Evolutionary conservation across 2,888 invertebrate genomes (phyloP).

Genomic region (Chrysolina americana): DNA sequence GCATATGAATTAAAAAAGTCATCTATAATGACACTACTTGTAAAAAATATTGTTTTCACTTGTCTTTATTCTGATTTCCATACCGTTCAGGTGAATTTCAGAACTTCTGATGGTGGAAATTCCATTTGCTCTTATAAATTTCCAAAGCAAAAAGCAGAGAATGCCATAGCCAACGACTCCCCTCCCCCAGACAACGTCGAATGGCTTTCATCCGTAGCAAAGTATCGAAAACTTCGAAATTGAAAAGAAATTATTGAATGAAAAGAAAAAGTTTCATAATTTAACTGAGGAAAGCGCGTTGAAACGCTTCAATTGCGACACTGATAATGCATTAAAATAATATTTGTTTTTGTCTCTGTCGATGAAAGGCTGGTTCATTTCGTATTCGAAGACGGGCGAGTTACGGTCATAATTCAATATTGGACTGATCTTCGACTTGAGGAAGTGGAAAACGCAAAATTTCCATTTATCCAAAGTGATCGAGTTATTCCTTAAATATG

Average conservation of each 20-base stretch:
- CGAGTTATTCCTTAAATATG: background rate
- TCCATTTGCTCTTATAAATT: background rate
- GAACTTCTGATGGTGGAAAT: background rate
- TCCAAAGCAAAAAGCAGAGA: background rate
- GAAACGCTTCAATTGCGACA: constrained; percentile 38
- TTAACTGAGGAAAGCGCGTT: constrained; percentile 22
- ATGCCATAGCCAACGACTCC: background rate
- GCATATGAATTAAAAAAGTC: no score
- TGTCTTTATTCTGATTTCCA: no score
- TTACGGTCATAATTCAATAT: constrained; percentile 3
- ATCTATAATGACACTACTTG: no score
- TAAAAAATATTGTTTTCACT: no score
- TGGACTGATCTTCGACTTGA: background rate
- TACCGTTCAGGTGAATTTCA: background rate
- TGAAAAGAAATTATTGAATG: constrained; percentile 34
- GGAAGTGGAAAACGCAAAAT: background rate
- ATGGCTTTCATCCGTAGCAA: constrained; percentile 32
- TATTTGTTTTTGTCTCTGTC: constrained; percentile 37
- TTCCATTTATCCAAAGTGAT: background rate
- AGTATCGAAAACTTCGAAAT: constrained; percentile 36
- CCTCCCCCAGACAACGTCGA: constrained; percentile 33
- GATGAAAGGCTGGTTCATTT: constrained; percentile 25
- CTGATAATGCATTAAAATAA: constrained; percentile 47
- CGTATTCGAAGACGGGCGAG: background rate
- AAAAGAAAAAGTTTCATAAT: constrained; percentile 33